Conservation (phyloP, 1,140 invertebrate genomes). For the Drosophila ficusphila region DNA sequence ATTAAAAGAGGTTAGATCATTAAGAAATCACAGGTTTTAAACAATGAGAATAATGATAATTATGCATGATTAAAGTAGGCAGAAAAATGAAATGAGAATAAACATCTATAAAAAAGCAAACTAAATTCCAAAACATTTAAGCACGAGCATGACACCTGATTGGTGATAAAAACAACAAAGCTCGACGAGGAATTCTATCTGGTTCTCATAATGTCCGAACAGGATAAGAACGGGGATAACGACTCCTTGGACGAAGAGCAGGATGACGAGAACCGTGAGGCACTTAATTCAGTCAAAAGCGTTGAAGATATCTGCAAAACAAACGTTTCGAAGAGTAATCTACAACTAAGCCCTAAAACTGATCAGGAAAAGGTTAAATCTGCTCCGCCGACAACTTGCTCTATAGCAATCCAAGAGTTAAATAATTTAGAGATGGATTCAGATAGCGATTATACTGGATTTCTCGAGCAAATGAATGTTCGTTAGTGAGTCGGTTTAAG, state of each 20-base stretch:
- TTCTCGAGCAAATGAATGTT: conserved; percentile 3
- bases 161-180: conserved; percentile 1
- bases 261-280: conserved; percentile 2
- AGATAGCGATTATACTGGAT: background rate
- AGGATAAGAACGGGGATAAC: conserved; percentile 3
- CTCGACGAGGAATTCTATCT: conserved; percentile 1
- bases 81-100: background rate
- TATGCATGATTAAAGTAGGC: background rate
- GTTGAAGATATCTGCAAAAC: background rate
- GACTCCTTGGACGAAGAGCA: background rate
- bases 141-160: conserved; percentile 13
- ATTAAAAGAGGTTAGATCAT: too few relatives aligned
- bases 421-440: background rate
- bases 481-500: conserved; percentile 24
- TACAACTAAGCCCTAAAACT: background rate
- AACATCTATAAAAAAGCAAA: background rate
- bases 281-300: conserved; percentile 5
- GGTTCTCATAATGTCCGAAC: conserved; percentile 24
- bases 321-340: background rate
- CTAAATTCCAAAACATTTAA: conserved; percentile 19
- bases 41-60: too few relatives aligned
- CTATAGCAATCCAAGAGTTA: background rate
- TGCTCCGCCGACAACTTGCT: too few relatives aligned
- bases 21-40: too few relatives aligned
- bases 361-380: background rate